phyloP scores from a whole-genome alignment of 2,888 invertebrate genomes.

The Alcis repandata region DNA sequence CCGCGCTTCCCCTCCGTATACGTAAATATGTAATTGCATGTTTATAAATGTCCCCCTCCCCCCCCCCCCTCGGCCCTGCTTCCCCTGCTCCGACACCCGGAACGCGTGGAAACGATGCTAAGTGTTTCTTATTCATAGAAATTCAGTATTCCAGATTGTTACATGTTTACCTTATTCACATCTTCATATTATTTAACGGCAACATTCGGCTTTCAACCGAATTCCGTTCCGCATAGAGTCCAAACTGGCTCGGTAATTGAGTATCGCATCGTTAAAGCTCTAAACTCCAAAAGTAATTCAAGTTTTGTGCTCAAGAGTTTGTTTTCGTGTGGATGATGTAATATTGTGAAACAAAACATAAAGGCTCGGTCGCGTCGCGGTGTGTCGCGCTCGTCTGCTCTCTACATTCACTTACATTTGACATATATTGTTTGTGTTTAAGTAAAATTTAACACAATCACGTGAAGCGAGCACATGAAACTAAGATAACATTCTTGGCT shows the following conservation, averaged over 20 bases:
- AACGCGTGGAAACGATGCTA: constrained; percentile 25
- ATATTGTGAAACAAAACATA: constrained; percentile 48
- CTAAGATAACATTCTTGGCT: too few relatives aligned
- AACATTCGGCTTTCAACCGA: constrained; percentile 29
- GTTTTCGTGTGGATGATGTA: constrained; percentile 54
- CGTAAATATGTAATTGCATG: constrained; percentile 24
- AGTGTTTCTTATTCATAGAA: constrained; percentile 64
- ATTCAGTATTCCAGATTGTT: constrained; percentile 53
- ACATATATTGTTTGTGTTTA: too few relatives aligned
- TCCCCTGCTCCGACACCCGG: neutral
- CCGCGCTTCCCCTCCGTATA: neutral
- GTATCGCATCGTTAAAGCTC: constrained; percentile 36
- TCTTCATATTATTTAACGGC: constrained; percentile 13
- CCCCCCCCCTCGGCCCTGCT: neutral
- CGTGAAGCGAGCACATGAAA: too few relatives aligned
- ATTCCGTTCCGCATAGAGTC: constrained; percentile 11
- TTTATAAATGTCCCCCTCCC: constrained; percentile 15
- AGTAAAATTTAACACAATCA: too few relatives aligned
- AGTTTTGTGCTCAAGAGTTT: constrained; percentile 59
- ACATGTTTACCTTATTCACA: constrained; percentile 43
- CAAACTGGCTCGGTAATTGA: constrained; percentile 16
- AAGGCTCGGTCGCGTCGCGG: neutral
- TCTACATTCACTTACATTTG: too few relatives aligned
- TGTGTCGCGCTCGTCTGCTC: neutral
- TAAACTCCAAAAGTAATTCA: constrained; percentile 59